Evolutionary conservation across 2,113 vertebrate species (phyloP).

Genomic region (Forbesichthys agassizii): DNA sequence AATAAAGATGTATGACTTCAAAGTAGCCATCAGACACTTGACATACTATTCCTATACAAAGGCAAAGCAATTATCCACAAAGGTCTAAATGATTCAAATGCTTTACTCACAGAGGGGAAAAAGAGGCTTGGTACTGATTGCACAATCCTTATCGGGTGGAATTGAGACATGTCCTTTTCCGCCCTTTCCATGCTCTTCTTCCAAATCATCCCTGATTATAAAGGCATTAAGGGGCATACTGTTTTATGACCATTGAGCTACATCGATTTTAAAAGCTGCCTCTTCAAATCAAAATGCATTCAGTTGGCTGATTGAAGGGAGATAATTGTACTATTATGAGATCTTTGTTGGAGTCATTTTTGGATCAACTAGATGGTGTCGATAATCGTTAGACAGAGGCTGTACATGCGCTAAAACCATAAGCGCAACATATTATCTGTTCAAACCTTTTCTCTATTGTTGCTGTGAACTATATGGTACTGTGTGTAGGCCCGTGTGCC

Average conservation of each 20-base stretch:
- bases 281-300: slow-evolving; percentile 73
- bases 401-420: slow-evolving; percentile 23
- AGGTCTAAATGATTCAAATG: slow-evolving; percentile 62
- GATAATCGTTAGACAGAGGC: slow-evolving; percentile 61
- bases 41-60: slow-evolving; percentile 65
- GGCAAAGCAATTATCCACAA: slow-evolving; percentile 67
- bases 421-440: slow-evolving; percentile 38
- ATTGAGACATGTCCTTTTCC: slow-evolving; percentile 56
- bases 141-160: slow-evolving; percentile 51
- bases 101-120: slow-evolving; percentile 57
- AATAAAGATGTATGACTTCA: slow-evolving; percentile 64
- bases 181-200: slow-evolving; percentile 44
- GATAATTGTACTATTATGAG: slow-evolving; percentile 61
- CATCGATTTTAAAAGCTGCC: slow-evolving; percentile 49
- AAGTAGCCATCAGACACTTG: slow-evolving; percentile 62
- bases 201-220: slow-evolving; percentile 53
- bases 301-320: slow-evolving; percentile 61
- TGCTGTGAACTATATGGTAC: slow-evolving; percentile 62
- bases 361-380: slow-evolving; percentile 51
- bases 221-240: slow-evolving; percentile 60
- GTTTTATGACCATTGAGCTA: slow-evolving; percentile 58
- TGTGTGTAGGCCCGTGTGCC: slow-evolving; percentile 20
- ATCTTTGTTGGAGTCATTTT: slow-evolving; percentile 69
- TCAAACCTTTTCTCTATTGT: slow-evolving; percentile 46
- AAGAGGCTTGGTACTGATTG: slow-evolving; percentile 63